Base-by-base conservation (phyloP, 2,113 vertebrate genomes). In the Cavia aperea region DNA sequence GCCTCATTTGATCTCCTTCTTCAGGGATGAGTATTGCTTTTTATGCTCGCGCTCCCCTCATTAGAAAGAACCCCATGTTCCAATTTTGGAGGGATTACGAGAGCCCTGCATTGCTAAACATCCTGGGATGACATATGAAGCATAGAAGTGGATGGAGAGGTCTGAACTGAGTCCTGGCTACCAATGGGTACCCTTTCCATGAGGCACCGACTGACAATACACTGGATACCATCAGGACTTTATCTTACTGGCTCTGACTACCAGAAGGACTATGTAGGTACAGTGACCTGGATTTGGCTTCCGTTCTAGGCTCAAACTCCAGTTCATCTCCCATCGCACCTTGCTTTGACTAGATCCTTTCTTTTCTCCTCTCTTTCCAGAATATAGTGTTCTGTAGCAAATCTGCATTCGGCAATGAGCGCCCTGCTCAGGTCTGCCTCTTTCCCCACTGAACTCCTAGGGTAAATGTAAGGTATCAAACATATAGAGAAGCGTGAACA, bases 201-300 rank as follows among this genome's bases (percentile, higher is more conserved):
- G 7, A 4, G 49, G 36, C n/a, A 14, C 10, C 2, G 13, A 39
- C 36, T 21, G 66, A 33, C 23, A 26, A 12, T 1, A 4, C 23
- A 29, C 31, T 36, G 49, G 78, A 65, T 24, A 3, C 54, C 18
- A 5, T 8, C 21, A 23, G 1, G 16, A 18, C 15, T 12, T 21
- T 39, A 24, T 14, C 39, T 78, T 49, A 11, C 36, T 43, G 33
- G 46, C 60, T 39, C 73, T 29, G 4, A 3, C 29, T 24, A 9
- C 13, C 16, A 75, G 49, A 39, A 46, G 66, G 46, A 65, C 19
- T 33, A 23, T 33, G 16, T 33, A 54, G 24, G 0, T 9, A 23
- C 46, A 7, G 6, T 49, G 4, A 81, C 14, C 39, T 77, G 72
- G 11, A 62, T 62, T 36, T 43, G 62, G 56, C 66, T 46, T 36